Evolutionary conservation across 2,888 invertebrate genomes (phyloP).

Genomic region (Andrena haemorrhoa): DNA sequence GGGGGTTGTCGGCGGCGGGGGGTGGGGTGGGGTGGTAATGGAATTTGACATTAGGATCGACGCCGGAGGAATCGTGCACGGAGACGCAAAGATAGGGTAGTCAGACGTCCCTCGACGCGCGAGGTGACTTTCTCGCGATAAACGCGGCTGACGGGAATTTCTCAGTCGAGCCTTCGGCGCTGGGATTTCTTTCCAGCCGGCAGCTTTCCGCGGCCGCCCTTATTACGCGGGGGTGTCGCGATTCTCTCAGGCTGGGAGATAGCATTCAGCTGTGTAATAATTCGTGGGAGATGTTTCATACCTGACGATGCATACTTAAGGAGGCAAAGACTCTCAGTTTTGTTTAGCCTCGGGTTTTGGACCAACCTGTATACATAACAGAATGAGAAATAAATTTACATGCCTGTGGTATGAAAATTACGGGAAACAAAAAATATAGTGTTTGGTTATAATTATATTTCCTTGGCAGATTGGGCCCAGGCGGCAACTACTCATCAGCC

Average conservation of each 20-base stretch:
- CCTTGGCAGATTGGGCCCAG: no score
- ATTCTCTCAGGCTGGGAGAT: neutral
- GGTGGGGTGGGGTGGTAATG: slow-evolving; percentile 67
- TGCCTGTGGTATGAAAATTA: no score
- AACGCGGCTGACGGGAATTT: slow-evolving; percentile 46
- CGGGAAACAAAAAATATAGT: no score
- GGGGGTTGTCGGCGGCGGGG: slow-evolving; percentile 1
- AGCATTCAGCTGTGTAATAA: slow-evolving; percentile 4
- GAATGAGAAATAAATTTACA: slow-evolving; percentile 5
- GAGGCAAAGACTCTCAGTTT: slow-evolving; percentile 4
- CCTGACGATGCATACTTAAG: neutral
- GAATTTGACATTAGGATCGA: slow-evolving; percentile 79
- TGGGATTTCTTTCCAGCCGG: slow-evolving; percentile 36
- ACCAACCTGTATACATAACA: neutral
- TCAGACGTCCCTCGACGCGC: neutral
- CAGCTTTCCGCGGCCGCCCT: neutral
- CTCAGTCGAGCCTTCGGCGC: slow-evolving; percentile 33
- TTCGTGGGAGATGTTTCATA: slow-evolving; percentile 19
- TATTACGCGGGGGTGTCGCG: slow-evolving; percentile 18
- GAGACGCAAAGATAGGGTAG: slow-evolving; percentile 7
- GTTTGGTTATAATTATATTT: no score
- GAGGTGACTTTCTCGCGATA: slow-evolving; percentile 27
- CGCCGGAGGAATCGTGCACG: slow-evolving; percentile 46
- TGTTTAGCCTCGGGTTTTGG: slow-evolving; percentile 23
- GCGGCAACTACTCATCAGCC: no score